Evolutionary conservation across 92 coral and sea anemone species (phyloP).

Genomic region (Phenganax subtilis): DNA sequence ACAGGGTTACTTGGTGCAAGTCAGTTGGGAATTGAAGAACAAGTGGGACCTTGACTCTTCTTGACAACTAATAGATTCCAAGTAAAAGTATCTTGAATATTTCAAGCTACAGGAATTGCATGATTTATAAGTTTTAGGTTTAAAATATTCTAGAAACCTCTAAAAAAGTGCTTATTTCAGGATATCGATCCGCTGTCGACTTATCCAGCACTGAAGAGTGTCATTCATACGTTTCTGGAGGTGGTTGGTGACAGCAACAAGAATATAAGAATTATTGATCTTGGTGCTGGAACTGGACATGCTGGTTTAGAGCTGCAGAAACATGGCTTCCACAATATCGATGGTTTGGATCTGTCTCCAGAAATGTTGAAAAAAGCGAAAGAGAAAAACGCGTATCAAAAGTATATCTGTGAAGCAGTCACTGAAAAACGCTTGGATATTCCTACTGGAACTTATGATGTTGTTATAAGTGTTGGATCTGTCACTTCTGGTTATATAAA

Average conservation of each 20-base stretch:
- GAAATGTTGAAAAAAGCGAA: constrained; percentile 39
- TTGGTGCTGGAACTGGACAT: constrained; percentile 44
- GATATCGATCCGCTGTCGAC: not conserved
- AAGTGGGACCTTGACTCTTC: no score
- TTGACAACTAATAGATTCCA: no score
- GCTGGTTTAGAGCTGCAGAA: constrained; percentile 27
- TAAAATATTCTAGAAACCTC: no score
- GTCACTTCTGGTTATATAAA: constrained; percentile 28
- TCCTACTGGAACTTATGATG: constrained; percentile 22
- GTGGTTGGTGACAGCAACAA: constrained; percentile 1
- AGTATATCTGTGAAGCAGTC: constrained; percentile 24
- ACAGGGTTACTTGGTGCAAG: no score
- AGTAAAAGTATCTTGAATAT: no score
- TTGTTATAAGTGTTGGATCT: constrained; percentile 8
- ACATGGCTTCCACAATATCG: constrained; percentile 32
- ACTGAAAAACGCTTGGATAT: constrained; percentile 22
- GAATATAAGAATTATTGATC: constrained; percentile 27
- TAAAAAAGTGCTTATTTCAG: not conserved
- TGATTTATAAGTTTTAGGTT: no score
- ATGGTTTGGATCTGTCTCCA: constrained; percentile 35
- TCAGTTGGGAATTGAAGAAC: no score
- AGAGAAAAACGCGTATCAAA: constrained; percentile 20
- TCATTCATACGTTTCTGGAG: constrained; percentile 12
- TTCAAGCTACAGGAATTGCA: no score
- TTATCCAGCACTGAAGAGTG: not conserved